Evolutionary conservation across 2,113 vertebrate species (phyloP), one percentile per base, ranked within the genome.

Genomic region (Dicentrarchus labrax): DNA sequence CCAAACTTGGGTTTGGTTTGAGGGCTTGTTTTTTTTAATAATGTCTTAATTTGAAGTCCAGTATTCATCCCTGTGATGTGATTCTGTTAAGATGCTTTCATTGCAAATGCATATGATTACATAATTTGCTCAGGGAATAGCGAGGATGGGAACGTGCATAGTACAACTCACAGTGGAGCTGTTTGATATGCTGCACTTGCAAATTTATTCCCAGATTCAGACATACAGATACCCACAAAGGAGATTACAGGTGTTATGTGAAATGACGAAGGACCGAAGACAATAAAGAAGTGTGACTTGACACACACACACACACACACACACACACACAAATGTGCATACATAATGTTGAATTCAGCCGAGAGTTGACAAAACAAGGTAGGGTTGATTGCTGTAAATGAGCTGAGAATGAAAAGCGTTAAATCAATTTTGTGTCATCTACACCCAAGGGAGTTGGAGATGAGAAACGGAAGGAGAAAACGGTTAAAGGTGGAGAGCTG

Each of bases 371-470:
- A 50, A 54, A 75, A 79, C 73, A 82, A 79, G 47, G 30, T 24
- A 72, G 54, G 60, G 61, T 56, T 72, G 76, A 82, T 75, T 88
- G 77, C 81, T 88, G 62, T 57, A 88, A 87, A 84, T 80, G 83
- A 90, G 79, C 24, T 64, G 43, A 65, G 85, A 77, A 80, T 85
- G 80, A 84, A 90, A 85, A 70, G 68, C 1, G 8, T 43, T 78
- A 17, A 81, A 84, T 91, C 82, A 54, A 75, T 78, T 89, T 80
- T 87, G 48, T 36, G 47, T 80, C 57, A 19, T 48, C 21, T 22
- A 53, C 19, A 45, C 43, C 16, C 61, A 8, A 4, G 76, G 68
- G 68, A 85, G 67, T 39, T 59, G 36, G 77, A 39, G 36, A 60
- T 76, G 56, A 76, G 60, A 69, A 39, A 53, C 17, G 8, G 17